These are phyloP conservation scores for Scomber scombrus DNA, from an alignment of 2,113 vertebrate species.

Conservation along the genomic window DNA sequence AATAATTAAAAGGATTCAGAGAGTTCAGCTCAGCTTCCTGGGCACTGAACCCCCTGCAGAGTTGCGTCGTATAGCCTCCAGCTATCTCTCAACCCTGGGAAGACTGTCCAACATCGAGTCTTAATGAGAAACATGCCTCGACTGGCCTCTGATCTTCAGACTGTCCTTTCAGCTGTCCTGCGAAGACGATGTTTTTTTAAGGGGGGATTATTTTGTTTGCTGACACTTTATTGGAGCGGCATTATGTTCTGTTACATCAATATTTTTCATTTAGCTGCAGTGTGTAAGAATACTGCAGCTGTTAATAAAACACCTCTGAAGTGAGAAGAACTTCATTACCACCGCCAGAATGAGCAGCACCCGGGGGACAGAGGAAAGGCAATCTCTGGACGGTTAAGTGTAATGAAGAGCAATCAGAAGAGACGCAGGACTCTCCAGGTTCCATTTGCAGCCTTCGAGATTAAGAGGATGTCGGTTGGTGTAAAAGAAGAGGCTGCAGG, in stretches of 20 bases:
- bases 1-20: conserved; percentile 80
- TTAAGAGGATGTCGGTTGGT: neutral
- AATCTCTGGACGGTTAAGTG: neutral
- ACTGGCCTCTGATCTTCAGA: neutral
- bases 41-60: conserved; percentile 40
- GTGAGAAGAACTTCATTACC: conserved; percentile 11
- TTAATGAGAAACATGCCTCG: conserved; percentile 41
- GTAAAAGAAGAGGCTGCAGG: neutral
- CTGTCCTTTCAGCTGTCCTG: neutral
- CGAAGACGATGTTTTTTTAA: neutral
- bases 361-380: neutral
- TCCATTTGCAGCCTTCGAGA: conserved; percentile 1
- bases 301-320: conserved; percentile 42
- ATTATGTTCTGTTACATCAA: neutral
- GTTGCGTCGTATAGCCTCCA: conserved; percentile 1
- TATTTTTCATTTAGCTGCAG: neutral
- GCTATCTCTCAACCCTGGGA: conserved; percentile 39
- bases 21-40: conserved; percentile 48
- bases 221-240: neutral
- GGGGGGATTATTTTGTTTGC: neutral
- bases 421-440: neutral
- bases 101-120: conserved; percentile 1
- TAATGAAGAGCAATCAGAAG: neutral
- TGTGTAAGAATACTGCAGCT: neutral
- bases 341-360: conserved; percentile 5